These are phyloP conservation scores for Alethe castanea DNA, from an alignment of 2,113 vertebrate genomes.

Conservation along the genomic window DNA sequence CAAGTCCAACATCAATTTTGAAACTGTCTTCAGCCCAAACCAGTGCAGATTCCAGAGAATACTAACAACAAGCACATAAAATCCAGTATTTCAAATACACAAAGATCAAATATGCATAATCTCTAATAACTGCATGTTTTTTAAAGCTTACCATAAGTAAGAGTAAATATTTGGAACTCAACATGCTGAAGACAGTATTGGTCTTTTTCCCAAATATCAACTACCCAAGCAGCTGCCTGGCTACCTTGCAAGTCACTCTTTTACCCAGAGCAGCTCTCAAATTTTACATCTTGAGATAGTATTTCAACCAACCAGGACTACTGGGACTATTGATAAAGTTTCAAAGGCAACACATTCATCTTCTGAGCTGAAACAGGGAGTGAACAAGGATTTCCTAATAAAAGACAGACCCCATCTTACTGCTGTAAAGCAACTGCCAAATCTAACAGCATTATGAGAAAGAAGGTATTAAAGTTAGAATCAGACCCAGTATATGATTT, in stretches of 20 bases:
- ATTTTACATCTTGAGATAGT: neutral
- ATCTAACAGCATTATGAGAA: neutral
- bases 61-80: neutral
- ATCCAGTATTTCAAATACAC: neutral
- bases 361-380: neutral
- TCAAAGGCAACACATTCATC: neutral
- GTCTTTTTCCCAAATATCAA: neutral
- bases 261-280: neutral
- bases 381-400: neutral
- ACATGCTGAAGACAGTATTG: neutral
- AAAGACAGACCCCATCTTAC: neutral
- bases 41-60: neutral
- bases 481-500: neutral
- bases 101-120: neutral
- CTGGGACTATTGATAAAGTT: neutral
- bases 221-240: neutral
- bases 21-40: neutral
- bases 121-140: neutral
- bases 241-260: neutral
- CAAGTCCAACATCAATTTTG: neutral
- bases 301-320: neutral
- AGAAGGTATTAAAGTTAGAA: neutral
- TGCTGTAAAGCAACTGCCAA: neutral
- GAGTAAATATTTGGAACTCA: neutral
- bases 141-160: neutral